A percentile compares a stretch with the other conserved stretches of the same genome.
These are phyloP conservation scores for Chionodraco myersi DNA, from an alignment of 2,113 vertebrate genomes.

Conservation along the genomic window DNA sequence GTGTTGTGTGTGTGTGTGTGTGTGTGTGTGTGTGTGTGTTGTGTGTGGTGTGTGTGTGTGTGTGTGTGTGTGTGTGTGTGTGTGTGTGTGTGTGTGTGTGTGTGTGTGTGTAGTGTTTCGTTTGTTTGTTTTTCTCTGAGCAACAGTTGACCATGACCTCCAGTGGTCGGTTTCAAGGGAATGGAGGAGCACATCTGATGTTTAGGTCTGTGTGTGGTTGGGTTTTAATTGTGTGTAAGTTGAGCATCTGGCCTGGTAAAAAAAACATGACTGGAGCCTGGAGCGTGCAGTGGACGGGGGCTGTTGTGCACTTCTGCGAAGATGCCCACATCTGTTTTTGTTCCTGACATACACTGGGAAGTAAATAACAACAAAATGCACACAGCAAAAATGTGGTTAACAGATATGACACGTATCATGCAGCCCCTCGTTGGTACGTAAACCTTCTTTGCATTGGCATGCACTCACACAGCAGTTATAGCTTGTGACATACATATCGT, in stretches of 20 bases:
- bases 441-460: constrained; percentile 16
- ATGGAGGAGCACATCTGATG: constrained; percentile 68
- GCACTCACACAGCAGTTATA: constrained; percentile 24
- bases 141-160: constrained; percentile 62
- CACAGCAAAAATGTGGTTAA: neutral
- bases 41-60: no score
- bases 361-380: constrained; percentile 41
- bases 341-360: constrained; percentile 16
- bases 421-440: neutral
- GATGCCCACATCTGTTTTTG: constrained; percentile 57
- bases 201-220: constrained; percentile 23
- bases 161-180: constrained; percentile 47
- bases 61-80: no score
- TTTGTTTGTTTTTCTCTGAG: neutral
- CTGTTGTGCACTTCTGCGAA: constrained; percentile 39
- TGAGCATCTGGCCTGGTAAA: constrained; percentile 64
- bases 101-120: neutral
- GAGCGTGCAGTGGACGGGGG: constrained; percentile 32
- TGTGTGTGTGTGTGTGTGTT: no score
- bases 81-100: no score
- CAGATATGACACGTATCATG: neutral
- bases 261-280: constrained; percentile 43
- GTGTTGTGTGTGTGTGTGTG: no score
- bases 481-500: constrained; percentile 35
- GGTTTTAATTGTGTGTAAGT: constrained; percentile 49